These are phyloP conservation scores for Crenuchus spilurus DNA, from an alignment of 2,797 vertebrate genomes.

Conservation along the genomic window DNA sequence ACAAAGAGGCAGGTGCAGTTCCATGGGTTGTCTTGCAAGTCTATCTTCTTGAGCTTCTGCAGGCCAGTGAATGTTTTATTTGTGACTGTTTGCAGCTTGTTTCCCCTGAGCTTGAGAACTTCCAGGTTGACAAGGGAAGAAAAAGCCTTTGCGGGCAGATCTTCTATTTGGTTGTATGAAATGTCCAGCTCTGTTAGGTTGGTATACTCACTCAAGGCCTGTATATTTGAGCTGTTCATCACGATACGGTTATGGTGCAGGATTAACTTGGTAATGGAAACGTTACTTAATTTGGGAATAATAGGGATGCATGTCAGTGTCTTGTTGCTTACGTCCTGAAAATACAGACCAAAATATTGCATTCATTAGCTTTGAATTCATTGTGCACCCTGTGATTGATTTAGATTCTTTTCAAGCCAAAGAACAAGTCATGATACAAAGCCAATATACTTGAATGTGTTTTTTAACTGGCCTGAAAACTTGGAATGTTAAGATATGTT, in stretches of 20 bases:
- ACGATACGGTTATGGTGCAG: slow-evolving; percentile 72
- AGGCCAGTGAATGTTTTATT: slow-evolving; percentile 57
- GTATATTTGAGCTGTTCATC: slow-evolving; percentile 64
- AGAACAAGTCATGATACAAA: no score
- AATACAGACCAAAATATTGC: slow-evolving; percentile 29
- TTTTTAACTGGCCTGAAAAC: no score
- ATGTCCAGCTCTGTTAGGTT: slow-evolving; percentile 78
- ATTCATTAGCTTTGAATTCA: not conserved
- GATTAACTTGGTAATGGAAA: slow-evolving; percentile 67
- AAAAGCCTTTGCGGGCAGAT: slow-evolving; percentile 76
- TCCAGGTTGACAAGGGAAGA: slow-evolving; percentile 70
- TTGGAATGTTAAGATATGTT: no score
- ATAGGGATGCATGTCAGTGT: slow-evolving; percentile 70
- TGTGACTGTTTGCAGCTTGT: slow-evolving; percentile 62
- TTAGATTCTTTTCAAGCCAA: not conserved
- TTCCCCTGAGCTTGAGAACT: slow-evolving; percentile 71
- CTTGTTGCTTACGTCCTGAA: slow-evolving; percentile 55
- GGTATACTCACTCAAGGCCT: slow-evolving; percentile 67
- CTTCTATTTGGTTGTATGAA: slow-evolving; percentile 76
- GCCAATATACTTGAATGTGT: no score
- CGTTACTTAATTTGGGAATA: slow-evolving; percentile 51
- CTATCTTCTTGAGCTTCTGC: slow-evolving; percentile 62
- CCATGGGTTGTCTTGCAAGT: slow-evolving; percentile 84
- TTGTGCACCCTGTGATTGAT: not conserved
- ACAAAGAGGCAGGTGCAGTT: slow-evolving; percentile 80